A percentile compares a stretch with the other conserved stretches of the same genome.
Conservation (phyloP, 2,113 vertebrate genomes). For the Pseudonaja textilis region DNA sequence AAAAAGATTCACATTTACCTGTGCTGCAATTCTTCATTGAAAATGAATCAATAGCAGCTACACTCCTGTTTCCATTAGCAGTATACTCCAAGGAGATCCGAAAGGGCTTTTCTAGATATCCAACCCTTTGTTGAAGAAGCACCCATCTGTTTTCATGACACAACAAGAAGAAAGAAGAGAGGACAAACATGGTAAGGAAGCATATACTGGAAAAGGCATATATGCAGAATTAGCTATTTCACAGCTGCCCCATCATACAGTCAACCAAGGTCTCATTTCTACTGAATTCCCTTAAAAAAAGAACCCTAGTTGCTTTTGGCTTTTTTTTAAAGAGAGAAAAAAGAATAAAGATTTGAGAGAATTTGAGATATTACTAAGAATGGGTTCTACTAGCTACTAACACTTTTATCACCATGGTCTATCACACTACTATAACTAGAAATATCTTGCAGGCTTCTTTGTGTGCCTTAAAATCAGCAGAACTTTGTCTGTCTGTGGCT, state of each 20-base stretch:
- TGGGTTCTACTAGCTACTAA: constrained; percentile 11
- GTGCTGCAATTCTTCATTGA: constrained; percentile 77
- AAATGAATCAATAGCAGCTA: constrained; percentile 75
- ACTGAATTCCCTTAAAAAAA: background rate
- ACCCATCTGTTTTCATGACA: constrained; percentile 72
- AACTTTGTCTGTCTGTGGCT: background rate
- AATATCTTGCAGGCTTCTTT: constrained; percentile 25
- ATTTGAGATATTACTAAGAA: background rate
- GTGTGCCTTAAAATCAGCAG: constrained; percentile 15
- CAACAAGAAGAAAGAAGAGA: constrained; percentile 53
- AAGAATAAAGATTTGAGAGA: constrained; percentile 10
- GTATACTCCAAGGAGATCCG: constrained; percentile 74
- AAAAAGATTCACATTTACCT: constrained; percentile 63
- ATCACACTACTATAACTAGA: background rate
- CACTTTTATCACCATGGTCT: background rate
- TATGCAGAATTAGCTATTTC: background rate
- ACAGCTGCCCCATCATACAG: background rate
- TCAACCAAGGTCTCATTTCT: rapidly evolving
- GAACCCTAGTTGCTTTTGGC: background rate
- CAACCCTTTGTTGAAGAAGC: constrained; percentile 70
- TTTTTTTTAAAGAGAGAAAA: background rate
- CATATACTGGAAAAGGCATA: background rate
- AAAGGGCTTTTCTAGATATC: constrained; percentile 72
- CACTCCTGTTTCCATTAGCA: constrained; percentile 60
- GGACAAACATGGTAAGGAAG: constrained; percentile 55